Evolutionary conservation across 1,140 invertebrate species (phyloP).

Genomic region (Drosophila lini): DNA sequence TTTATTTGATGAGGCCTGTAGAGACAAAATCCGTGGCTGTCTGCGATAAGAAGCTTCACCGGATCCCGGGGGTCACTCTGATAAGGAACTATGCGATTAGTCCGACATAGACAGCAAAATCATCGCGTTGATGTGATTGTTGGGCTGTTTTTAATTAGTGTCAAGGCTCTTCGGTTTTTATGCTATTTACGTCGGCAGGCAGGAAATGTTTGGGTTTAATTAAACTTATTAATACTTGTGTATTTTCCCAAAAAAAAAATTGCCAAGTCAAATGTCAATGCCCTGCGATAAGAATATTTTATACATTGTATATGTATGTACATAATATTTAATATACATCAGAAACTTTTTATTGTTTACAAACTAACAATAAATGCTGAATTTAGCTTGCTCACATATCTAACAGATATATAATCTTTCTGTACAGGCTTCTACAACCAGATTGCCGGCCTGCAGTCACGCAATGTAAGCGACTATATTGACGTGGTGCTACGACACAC

Average conservation of each 20-base stretch:
- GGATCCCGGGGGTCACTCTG: slow-evolving; percentile 10
- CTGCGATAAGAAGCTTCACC: slow-evolving; percentile 17
- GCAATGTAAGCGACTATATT: slow-evolving; percentile 75
- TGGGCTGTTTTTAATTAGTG: slow-evolving; percentile 8
- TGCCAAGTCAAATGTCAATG: neutral
- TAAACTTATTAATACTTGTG: slow-evolving; percentile 1
- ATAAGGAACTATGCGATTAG: slow-evolving; percentile 5
- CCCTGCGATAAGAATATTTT: neutral
- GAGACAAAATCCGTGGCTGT: neutral
- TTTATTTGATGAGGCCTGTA: neutral
- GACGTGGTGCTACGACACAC: slow-evolving; percentile 69
- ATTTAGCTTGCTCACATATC: neutral
- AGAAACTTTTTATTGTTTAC: no score
- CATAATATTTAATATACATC: neutral
- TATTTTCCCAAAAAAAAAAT: slow-evolving; percentile 4
- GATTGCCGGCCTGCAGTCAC: slow-evolving; percentile 48
- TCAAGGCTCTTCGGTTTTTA: slow-evolving; percentile 14
- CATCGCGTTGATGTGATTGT: neutral
- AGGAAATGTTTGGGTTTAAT: slow-evolving; percentile 3
- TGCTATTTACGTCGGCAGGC: slow-evolving; percentile 20
- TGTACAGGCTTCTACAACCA: slow-evolving; percentile 66
- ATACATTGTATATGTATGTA: neutral
- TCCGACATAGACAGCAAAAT: slow-evolving; percentile 3
- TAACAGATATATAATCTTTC: neutral
- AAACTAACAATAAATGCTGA: no score